Evolutionary conservation across 2,113 vertebrate species (phyloP).

Genomic region (Otocyon megalotis): DNA sequence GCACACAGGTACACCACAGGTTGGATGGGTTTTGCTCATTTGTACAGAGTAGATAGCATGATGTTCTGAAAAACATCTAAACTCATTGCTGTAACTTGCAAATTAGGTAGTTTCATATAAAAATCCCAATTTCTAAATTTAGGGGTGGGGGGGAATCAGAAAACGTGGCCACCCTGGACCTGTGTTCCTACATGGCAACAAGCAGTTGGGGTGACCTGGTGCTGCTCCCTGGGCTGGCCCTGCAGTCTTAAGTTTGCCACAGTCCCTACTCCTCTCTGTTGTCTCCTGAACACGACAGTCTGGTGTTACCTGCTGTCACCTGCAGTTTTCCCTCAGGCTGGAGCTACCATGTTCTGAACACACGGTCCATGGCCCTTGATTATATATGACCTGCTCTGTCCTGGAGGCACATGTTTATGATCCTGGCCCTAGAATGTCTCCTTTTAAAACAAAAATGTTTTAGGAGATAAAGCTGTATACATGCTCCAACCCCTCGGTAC

Average conservation of each 20-base stretch:
- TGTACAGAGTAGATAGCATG: neutral
- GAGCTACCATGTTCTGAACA: neutral
- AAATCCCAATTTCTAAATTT: neutral
- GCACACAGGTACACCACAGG: accelerated
- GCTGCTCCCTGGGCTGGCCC: neutral
- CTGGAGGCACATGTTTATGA: neutral
- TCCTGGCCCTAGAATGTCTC: neutral
- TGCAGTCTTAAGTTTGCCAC: neutral
- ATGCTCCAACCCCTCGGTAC: neutral
- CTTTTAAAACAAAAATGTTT: neutral
- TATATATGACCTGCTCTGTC: neutral
- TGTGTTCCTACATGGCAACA: neutral
- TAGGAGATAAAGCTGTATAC: neutral
- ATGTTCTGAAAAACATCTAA: neutral
- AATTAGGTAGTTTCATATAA: neutral
- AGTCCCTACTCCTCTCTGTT: neutral
- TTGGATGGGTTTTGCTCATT: neutral
- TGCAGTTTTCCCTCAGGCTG: too few relatives aligned
- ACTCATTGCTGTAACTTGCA: neutral
- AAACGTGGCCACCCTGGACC: neutral
- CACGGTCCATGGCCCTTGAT: neutral
- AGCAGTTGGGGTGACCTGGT: neutral
- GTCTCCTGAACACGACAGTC: neutral
- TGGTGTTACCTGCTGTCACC: neutral
- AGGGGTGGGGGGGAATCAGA: neutral